phyloP scores from a whole-genome alignment of 2,888 invertebrate genomes.

The Eristalis arbustorum region DNA sequence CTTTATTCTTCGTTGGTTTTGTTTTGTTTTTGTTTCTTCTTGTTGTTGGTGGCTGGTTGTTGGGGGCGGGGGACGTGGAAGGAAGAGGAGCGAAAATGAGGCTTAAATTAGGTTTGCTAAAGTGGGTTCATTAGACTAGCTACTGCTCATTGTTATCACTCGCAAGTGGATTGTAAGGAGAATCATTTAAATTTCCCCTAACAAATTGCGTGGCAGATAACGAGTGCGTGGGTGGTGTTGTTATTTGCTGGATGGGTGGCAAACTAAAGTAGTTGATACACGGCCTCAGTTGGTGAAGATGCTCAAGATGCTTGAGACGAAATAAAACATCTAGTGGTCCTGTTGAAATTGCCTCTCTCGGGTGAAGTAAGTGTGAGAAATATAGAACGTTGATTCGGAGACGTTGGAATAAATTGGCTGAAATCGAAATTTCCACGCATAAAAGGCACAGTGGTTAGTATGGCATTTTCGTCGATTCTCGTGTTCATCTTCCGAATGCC shows the following conservation, averaged over 20 bases:
- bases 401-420: no score
- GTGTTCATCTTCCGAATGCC: no score
- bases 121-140: constrained; percentile 58
- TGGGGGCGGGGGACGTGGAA: background rate
- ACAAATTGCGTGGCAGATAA: constrained; percentile 2
- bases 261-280: background rate
- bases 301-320: background rate
- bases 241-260: background rate
- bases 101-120: constrained; percentile 66
- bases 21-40: constrained; percentile 11
- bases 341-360: background rate
- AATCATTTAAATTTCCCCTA: constrained; percentile 37
- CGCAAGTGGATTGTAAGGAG: constrained; percentile 63
- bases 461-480: no score
- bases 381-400: no score
- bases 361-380: background rate
- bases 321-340: background rate
- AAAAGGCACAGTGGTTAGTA: no score
- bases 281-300: background rate
- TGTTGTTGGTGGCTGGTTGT: background rate
- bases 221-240: background rate
- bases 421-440: no score
- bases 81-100: constrained; percentile 35
- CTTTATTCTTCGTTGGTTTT: no score
- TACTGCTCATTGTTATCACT: constrained; percentile 63